Percentiles rank a stretch among this genome's conserved stretches.
phyloP scores from a whole-genome alignment of 2,888 invertebrate species.

The Apocheima hispidaria region DNA sequence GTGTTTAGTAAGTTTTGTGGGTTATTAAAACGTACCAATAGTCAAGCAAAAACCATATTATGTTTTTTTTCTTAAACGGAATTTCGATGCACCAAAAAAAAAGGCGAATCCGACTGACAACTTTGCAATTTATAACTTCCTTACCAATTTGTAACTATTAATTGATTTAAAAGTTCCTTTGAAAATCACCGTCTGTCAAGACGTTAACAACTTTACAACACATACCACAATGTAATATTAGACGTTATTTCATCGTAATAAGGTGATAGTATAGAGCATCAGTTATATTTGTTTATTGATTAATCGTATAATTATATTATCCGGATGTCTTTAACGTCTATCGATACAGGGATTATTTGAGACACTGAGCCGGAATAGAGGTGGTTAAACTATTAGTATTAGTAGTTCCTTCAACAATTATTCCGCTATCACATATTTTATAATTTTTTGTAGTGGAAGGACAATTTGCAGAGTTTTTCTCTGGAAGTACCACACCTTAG shows the following conservation, averaged over 20 bases:
- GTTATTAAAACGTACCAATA: too few species aligned
- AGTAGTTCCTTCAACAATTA: too few species aligned
- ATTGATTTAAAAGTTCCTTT: slow-evolving; percentile 67
- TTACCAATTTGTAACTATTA: slow-evolving; percentile 43
- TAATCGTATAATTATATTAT: slow-evolving; percentile 76
- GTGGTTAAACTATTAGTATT: slow-evolving; percentile 5
- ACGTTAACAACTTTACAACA: slow-evolving; percentile 17
- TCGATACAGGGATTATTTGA: slow-evolving; percentile 53
- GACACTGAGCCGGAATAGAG: not conserved
- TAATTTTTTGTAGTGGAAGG: too few species aligned
- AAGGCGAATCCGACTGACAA: slow-evolving; percentile 8
- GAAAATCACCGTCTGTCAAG: slow-evolving; percentile 61
- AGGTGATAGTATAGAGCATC: slow-evolving; percentile 24
- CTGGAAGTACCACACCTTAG: too few species aligned
- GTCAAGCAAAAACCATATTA: too few species aligned
- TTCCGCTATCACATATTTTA: too few species aligned
- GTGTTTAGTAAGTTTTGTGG: too few species aligned
- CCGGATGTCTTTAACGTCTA: slow-evolving; percentile 69
- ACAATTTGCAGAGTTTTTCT: too few species aligned
- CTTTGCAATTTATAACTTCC: slow-evolving; percentile 21
- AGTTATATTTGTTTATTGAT: slow-evolving; percentile 42
- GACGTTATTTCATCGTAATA: slow-evolving; percentile 38
- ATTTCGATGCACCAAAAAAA: slow-evolving; percentile 13
- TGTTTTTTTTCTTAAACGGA: not conserved
- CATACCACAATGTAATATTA: slow-evolving; percentile 17